phyloP scores from a whole-genome alignment of 2,113 vertebrate genomes.

The Nerophis ophidion region DNA sequence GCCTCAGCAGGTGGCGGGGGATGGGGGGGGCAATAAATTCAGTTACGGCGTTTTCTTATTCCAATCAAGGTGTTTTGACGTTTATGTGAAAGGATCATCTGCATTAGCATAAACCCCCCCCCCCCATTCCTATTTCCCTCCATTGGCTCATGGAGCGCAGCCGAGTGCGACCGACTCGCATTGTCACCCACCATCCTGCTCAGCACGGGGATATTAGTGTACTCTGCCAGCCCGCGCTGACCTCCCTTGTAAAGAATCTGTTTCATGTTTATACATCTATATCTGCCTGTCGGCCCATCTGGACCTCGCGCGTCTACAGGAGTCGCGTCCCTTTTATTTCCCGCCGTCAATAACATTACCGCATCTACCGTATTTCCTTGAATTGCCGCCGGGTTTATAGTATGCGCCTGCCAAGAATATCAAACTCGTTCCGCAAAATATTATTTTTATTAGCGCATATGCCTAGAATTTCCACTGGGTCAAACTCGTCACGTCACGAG shows the following conservation, averaged over 20 bases:
- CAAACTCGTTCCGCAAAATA: too few species aligned
- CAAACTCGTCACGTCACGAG: too few species aligned
- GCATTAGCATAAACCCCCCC: slow-evolving; percentile 34
- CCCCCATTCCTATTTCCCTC: slow-evolving; percentile 32
- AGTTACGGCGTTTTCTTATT: slow-evolving; percentile 13
- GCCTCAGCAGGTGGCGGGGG: too few species aligned
- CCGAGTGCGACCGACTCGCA: slow-evolving; percentile 60
- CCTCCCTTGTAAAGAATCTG: slow-evolving; percentile 62
- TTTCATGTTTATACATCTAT: slow-evolving; percentile 28
- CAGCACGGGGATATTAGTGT: slow-evolving; percentile 63
- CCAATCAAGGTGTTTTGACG: slow-evolving; percentile 27
- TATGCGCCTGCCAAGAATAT: too few species aligned
- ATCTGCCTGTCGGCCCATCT: slow-evolving; percentile 32
- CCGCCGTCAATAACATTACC: too few species aligned
- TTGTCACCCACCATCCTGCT: slow-evolving; percentile 50
- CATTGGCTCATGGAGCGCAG: slow-evolving; percentile 52
- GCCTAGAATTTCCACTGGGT: too few species aligned
- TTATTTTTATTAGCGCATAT: too few species aligned
- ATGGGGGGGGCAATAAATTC: slow-evolving; percentile 1
- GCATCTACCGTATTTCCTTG: too few species aligned
- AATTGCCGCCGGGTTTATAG: too few species aligned
- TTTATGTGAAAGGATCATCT: slow-evolving; percentile 48
- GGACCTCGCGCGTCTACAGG: slow-evolving; percentile 22
- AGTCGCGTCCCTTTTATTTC: background rate
- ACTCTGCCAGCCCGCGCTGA: slow-evolving; percentile 58